phyloP scores from a whole-genome alignment of 2,113 vertebrate genomes.

The Hypocryptadius cinnamomeus region DNA sequence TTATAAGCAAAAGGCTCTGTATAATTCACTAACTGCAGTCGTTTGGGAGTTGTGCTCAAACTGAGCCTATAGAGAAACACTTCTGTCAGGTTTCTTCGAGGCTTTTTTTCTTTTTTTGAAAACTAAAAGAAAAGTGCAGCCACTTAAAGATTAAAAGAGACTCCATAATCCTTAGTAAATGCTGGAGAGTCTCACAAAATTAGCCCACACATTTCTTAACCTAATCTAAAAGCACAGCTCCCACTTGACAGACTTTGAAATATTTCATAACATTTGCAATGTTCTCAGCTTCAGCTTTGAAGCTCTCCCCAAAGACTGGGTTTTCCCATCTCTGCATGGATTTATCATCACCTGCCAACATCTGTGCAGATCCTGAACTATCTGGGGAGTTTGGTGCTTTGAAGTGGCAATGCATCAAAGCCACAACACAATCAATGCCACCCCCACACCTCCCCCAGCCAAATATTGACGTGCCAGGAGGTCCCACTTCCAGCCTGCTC shows the following conservation, averaged over 20 bases:
- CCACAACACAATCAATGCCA: accelerated
- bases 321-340: neutral
- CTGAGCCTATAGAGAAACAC: neutral
- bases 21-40: neutral
- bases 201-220: neutral
- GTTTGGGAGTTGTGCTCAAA: neutral
- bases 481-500: neutral
- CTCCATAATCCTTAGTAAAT: neutral
- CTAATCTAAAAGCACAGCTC: neutral
- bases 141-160: neutral
- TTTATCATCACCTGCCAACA: constrained; percentile 43
- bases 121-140: neutral
- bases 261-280: neutral
- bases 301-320: constrained; percentile 3
- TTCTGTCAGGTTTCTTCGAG: neutral
- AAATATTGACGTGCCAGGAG: neutral
- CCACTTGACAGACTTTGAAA: neutral
- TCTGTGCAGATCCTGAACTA: neutral
- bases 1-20: neutral
- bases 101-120: neutral
- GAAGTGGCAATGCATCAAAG: constrained; percentile 24
- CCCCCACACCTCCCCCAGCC: neutral
- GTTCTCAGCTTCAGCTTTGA: neutral
- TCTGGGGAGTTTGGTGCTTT: neutral
- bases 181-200: neutral